phyloP scores from a whole-genome alignment of 2,888 invertebrate genomes.

The Dryocosmus kuriphilus region DNA sequence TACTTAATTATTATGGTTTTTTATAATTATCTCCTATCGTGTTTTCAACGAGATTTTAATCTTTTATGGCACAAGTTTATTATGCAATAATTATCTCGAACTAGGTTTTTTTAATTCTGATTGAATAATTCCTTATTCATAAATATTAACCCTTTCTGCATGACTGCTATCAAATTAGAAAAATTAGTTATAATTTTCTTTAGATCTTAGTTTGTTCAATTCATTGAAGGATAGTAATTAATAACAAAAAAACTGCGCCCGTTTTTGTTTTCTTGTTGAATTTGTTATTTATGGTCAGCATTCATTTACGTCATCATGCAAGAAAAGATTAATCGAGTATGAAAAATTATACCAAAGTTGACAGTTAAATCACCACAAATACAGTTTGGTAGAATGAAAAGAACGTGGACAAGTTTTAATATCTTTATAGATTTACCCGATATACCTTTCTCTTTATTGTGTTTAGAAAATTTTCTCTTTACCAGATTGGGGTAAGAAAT shows the following conservation, averaged over 20 bases:
- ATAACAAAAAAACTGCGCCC: not conserved
- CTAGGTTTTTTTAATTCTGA: too few relatives aligned
- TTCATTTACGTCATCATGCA: not conserved
- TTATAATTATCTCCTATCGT: too few relatives aligned
- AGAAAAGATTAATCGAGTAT: not conserved
- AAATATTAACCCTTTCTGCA: not conserved
- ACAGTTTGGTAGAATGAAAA: not conserved
- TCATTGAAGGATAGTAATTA: not conserved
- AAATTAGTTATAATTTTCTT: too few relatives aligned
- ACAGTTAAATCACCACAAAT: not conserved
- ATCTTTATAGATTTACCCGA: not conserved
- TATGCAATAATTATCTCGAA: too few relatives aligned
- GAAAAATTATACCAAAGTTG: not conserved
- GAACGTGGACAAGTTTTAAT: not conserved
- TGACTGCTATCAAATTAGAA: too few relatives aligned
- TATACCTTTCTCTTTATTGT: not conserved
- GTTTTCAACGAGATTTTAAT: too few relatives aligned
- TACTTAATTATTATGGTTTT: too few relatives aligned
- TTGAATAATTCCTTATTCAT: not conserved
- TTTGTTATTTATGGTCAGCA: not conserved
- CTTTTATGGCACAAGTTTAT: too few relatives aligned
- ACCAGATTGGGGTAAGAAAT: not conserved
- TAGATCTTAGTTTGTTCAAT: too few relatives aligned
- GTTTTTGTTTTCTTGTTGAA: not conserved
- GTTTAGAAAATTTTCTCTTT: not conserved